These are phyloP conservation scores for Melinopterus prodromus DNA, from an alignment of 2,888 invertebrate species.

Conservation along the genomic window DNA sequence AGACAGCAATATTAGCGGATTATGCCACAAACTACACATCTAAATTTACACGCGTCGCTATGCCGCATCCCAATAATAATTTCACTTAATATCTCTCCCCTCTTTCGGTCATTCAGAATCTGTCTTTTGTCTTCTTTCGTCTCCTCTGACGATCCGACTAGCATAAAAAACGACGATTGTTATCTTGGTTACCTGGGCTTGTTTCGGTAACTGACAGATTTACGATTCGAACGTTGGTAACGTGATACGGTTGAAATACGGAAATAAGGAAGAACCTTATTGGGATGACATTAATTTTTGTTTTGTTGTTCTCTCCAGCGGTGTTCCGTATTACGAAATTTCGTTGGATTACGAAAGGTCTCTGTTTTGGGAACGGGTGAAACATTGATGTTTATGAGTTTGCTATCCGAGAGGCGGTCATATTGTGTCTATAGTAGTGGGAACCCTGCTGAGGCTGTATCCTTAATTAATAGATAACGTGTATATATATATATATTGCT, in stretches of 20 bases:
- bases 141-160: not conserved
- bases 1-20: not conserved
- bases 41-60: not conserved
- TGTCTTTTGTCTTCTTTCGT: not conserved
- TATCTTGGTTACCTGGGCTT: not conserved
- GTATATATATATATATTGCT: not conserved
- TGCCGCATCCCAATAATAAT: not conserved
- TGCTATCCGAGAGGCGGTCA: not conserved
- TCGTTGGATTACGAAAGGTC: not conserved
- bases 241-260: not conserved
- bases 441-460: not conserved
- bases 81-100: not conserved
- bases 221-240: not conserved
- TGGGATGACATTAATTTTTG: slow-evolving; percentile 4
- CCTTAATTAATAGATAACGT: not conserved
- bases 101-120: not conserved
- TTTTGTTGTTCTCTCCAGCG: not conserved
- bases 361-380: too few species aligned
- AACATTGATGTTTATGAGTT: not conserved
- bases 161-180: slow-evolving; percentile 4
- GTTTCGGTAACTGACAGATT: not conserved
- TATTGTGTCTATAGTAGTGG: not conserved
- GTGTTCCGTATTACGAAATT: not conserved
- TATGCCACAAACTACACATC: not conserved
- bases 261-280: not conserved